These are phyloP conservation scores for Drosophila pseudotalamancana DNA, from an alignment of 2,888 invertebrate genomes.

Conservation along the genomic window DNA sequence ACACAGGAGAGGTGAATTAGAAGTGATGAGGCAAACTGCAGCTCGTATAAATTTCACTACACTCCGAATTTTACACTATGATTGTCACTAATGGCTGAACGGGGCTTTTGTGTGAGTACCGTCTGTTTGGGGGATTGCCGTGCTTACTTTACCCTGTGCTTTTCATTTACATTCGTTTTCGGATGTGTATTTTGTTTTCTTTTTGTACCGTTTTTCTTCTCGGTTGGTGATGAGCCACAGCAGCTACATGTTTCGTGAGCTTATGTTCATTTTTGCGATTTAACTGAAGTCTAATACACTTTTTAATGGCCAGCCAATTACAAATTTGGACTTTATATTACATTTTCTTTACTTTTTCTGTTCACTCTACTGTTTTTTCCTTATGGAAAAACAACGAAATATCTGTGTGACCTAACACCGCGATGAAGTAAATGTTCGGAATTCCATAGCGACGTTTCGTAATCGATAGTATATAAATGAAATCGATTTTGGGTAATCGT, in stretches of 20 bases:
- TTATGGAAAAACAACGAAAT: conserved; percentile 55
- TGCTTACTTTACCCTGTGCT: conserved; percentile 65
- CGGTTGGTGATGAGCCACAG: conserved; percentile 27
- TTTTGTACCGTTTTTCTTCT: conserved; percentile 64
- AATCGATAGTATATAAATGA: conserved; percentile 10
- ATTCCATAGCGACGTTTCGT: background rate
- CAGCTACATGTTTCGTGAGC: conserved; percentile 46
- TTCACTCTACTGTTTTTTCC: conserved; percentile 51
- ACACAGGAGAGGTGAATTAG: conserved; percentile 3
- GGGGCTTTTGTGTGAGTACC: background rate
- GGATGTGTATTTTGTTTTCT: conserved; percentile 60
- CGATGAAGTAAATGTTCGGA: conserved; percentile 33
- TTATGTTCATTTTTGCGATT: conserved; percentile 33
- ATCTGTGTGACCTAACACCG: conserved; percentile 36
- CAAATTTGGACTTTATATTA: conserved; percentile 24
- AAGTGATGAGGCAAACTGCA: conserved; percentile 35
- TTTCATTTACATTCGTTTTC: conserved; percentile 71
- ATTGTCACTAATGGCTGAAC: conserved; percentile 1
- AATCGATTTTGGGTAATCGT: background rate
- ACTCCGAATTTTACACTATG: conserved; percentile 39
- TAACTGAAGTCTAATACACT: conserved; percentile 29
- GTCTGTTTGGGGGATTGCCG: conserved; percentile 37
- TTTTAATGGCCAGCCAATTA: conserved; percentile 26
- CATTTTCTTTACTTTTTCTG: conserved; percentile 43
- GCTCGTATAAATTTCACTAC: conserved; percentile 56